Base-by-base conservation (phyloP, 2,888 invertebrate genomes). In the Pristionchus entomophagus region DNA sequence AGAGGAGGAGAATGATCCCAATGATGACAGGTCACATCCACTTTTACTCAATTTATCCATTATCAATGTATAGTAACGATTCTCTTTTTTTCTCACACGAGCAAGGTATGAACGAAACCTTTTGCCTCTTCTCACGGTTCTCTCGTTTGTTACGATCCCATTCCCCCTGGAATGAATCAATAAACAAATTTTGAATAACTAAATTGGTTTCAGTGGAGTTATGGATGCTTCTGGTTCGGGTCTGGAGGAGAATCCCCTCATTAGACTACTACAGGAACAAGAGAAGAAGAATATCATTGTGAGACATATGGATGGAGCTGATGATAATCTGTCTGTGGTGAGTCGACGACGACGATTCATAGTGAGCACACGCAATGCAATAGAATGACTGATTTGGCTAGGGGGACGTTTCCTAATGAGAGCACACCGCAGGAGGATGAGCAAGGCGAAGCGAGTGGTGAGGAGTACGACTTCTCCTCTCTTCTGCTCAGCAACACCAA, bases 401-500 rank as follows among this genome's bases (percentile, higher is more conserved):
- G 22, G 32, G 12, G 10, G 78, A 51, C 32, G 78, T 51, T 80
- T 80, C 32, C 22, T 80, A 80, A 80, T 80, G 51, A n/a, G 3
- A 32, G 19, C 32, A 29, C 78, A 80, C 49, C 51, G 29, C 65
- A 84, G 83, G 83, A 84, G 49, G 83, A 84, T 3, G 83, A 84
- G 49, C 53, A 53, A 22, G 82, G 65, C 4, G 62, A 62, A 3
- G 83, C 19, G 17, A 65, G 65, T 65, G 83, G 83, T 65, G 83
- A 65, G 49, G 83, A 84, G 32, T 84, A 84, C 83, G 83, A 84
- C 65, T 84, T 84, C 83, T 84, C 82, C 29, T 56, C 83, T 19
- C 62, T 84, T 32, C 65, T 84, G 3, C 62, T 84, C 65, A 84
- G 65, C 49, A 65, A 49, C 65, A n/a, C 26, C 45, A 65, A 51